phyloP scores from a whole-genome alignment of 2,888 invertebrate genomes.

The Orthosia gothica region DNA sequence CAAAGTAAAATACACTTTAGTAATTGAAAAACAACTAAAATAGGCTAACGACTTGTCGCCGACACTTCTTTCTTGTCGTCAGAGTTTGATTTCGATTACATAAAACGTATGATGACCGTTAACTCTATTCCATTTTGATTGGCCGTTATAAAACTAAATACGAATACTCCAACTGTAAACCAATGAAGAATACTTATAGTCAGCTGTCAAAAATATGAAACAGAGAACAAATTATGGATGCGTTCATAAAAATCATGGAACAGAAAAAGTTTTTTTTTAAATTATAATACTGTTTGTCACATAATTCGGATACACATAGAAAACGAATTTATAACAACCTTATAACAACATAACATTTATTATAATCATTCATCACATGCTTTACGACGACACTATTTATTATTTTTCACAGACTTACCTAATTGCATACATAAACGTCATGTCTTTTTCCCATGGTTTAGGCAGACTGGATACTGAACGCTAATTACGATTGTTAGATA shows the following conservation, averaged over 20 bases:
- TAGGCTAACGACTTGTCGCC: slow-evolving; percentile 72
- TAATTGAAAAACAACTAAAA: slow-evolving; percentile 75
- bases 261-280: no score
- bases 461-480: no score
- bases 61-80: slow-evolving; percentile 73
- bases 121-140: slow-evolving; percentile 49
- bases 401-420: no score
- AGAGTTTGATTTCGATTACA: slow-evolving; percentile 65
- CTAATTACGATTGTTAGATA: no score
- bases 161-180: accelerated
- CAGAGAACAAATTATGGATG: slow-evolving; percentile 57
- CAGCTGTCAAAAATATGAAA: slow-evolving; percentile 58
- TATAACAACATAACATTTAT: no score
- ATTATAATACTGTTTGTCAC: not conserved
- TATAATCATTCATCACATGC: no score
- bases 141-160: not conserved
- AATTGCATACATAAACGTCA: no score
- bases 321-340: no score
- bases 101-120: slow-evolving; percentile 58
- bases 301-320: slow-evolving; percentile 44
- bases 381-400: no score
- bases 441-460: no score
- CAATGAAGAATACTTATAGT: slow-evolving; percentile 28
- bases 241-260: slow-evolving; percentile 44
- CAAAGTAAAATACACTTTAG: slow-evolving; percentile 65